Conservation (phyloP, 2,888 invertebrate species). For the Mallateleia sp. region DNA sequence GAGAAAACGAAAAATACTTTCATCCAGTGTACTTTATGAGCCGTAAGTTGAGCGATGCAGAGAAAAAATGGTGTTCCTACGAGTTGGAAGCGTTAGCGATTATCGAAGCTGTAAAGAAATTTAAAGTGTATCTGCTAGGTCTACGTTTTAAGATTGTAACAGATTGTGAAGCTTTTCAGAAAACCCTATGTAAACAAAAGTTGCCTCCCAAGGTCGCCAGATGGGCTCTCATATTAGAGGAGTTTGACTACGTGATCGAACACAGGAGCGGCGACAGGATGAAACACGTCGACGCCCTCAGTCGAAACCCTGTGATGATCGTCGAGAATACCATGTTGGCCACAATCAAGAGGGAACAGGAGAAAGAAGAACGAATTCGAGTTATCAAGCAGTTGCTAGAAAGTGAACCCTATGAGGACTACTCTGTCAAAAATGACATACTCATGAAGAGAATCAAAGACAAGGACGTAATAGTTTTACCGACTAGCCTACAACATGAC, state of each 20-base stretch:
- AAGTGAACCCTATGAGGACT: slow-evolving; percentile 48
- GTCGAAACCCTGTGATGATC: slow-evolving; percentile 59
- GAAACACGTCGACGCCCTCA: slow-evolving; percentile 58
- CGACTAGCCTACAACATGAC: slow-evolving; percentile 43
- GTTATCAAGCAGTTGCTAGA: not conserved
- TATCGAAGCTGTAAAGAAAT: slow-evolving; percentile 81
- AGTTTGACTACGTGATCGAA: not conserved
- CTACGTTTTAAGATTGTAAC: not conserved
- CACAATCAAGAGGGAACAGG: slow-evolving; percentile 46
- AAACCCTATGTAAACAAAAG: slow-evolving; percentile 44
- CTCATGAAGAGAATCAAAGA: slow-evolving; percentile 37
- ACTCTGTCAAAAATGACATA: slow-evolving; percentile 36
- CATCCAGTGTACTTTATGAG: slow-evolving; percentile 80
- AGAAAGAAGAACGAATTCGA: not conserved
- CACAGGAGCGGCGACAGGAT: not conserved
- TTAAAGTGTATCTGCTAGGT: slow-evolving; percentile 11
- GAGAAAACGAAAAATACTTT: slow-evolving; percentile 62
- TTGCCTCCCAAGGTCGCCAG: not conserved
- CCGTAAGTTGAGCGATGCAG: slow-evolving; percentile 25
- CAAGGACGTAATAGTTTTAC: slow-evolving; percentile 44
- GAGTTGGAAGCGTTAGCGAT: no score
- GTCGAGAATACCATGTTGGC: slow-evolving; percentile 45
- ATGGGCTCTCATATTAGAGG: slow-evolving; percentile 23
- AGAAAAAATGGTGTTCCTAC: no score
- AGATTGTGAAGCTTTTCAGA: not conserved